These are phyloP conservation scores for Corvus hawaiiensis DNA, from an alignment of 2,113 vertebrate species.

Conservation along the genomic window DNA sequence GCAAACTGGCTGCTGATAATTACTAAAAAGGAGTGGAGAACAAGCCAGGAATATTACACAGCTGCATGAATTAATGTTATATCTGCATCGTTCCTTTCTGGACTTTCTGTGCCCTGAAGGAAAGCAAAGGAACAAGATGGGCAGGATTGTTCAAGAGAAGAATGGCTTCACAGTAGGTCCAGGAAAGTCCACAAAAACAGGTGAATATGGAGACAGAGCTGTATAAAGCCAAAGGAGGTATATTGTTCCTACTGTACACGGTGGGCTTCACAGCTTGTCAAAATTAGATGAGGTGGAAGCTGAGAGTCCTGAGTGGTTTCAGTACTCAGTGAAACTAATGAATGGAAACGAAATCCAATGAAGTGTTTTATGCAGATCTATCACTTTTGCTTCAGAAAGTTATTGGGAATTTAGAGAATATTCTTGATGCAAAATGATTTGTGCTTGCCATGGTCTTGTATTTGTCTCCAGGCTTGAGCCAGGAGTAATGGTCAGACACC, in stretches of 20 bases:
- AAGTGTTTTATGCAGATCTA: not conserved
- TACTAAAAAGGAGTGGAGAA: not conserved
- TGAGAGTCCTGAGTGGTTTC: not conserved
- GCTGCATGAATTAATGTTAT: not conserved
- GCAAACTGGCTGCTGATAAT: not conserved
- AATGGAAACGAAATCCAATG: not conserved
- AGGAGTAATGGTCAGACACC: rapidly evolving
- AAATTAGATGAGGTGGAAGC: not conserved
- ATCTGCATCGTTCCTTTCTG: rapidly evolving
- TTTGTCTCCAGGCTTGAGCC: not conserved
- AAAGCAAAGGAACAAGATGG: rapidly evolving
- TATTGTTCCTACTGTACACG: rapidly evolving
- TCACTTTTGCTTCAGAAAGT: not conserved
- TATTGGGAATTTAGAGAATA: not conserved
- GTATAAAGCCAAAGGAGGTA: not conserved
- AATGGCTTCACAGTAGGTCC: not conserved
- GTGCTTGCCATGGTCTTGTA: not conserved
- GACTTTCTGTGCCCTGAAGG: rapidly evolving
- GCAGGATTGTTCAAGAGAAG: not conserved
- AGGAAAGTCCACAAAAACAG: not conserved
- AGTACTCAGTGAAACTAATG: not conserved
- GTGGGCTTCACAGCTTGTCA: not conserved
- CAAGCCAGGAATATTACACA: not conserved
- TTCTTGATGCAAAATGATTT: not conserved
- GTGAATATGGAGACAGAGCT: not conserved